phyloP scores from a whole-genome alignment of 2,888 invertebrate species.

The Polia nebulosa region DNA sequence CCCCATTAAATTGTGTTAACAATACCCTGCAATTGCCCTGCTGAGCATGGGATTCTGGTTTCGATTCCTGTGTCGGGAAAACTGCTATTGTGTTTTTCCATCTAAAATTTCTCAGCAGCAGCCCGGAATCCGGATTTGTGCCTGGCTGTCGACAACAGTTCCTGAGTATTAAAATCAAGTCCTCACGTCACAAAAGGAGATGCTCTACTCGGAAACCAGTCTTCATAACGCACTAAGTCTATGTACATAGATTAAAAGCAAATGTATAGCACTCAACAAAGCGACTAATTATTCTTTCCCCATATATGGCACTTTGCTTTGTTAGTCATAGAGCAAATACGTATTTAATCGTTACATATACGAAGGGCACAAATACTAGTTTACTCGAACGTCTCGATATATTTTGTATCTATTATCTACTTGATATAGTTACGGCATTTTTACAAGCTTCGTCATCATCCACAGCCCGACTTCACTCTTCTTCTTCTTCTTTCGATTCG shows the following conservation, averaged over 20 bases:
- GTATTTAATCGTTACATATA: background rate
- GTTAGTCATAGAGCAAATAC: background rate
- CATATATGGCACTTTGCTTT: background rate
- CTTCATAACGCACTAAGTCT: background rate
- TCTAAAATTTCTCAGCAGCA: too few relatives aligned
- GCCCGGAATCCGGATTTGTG: background rate
- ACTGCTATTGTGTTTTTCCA: background rate
- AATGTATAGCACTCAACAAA: background rate
- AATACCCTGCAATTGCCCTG: too few relatives aligned
- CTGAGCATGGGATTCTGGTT: background rate
- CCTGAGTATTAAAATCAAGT: background rate
- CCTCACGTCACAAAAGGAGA: background rate
- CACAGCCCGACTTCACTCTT: too few relatives aligned
- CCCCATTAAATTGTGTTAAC: too few relatives aligned
- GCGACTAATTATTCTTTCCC: conserved; percentile 4
- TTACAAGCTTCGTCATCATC: background rate
- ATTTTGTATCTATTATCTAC: background rate
- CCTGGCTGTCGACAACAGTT: background rate
- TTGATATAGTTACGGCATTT: background rate
- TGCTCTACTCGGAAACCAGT: background rate
- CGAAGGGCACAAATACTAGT: background rate
- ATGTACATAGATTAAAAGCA: background rate
- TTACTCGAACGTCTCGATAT: background rate
- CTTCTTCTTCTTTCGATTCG: too few relatives aligned
- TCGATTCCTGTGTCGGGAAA: background rate